Evolutionary conservation across 2,888 invertebrate genomes (phyloP).

Genomic region (Sipunculus nudus): DNA sequence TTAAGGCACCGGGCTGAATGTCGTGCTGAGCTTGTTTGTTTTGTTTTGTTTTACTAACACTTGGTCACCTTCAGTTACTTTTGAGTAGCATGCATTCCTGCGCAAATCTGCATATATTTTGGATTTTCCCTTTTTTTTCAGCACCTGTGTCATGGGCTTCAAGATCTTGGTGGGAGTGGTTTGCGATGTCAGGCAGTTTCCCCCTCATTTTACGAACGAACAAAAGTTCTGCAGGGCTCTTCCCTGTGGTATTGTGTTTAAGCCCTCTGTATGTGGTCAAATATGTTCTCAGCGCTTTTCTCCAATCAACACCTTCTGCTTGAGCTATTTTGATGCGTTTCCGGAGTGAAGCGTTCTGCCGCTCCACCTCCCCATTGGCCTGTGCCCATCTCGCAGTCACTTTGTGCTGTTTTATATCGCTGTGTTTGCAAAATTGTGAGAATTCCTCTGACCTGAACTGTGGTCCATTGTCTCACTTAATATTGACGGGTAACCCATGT

Average conservation of each 20-base stretch:
- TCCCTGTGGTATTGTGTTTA: conserved; percentile 4
- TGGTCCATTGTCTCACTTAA: neutral
- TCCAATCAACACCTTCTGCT: conserved; percentile 2
- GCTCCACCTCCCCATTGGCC: conserved; percentile 16
- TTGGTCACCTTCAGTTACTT: neutral
- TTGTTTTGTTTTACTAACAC: neutral
- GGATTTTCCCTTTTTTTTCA: neutral
- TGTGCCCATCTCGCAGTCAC: conserved; percentile 12
- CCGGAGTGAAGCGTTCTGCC: conserved; percentile 5
- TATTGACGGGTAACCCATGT: too few species aligned
- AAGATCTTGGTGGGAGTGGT: too few species aligned
- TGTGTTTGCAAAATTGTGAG: too few species aligned
- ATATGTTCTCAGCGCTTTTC: conserved; percentile 6
- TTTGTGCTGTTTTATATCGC: neutral
- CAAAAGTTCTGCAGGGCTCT: too few species aligned
- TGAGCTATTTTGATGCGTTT: conserved; percentile 11
- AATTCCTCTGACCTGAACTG: conserved; percentile 1
- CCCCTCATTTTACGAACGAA: too few species aligned
- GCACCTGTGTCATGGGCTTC: too few species aligned
- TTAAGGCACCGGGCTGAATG: too few species aligned
- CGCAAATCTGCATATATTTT: neutral
- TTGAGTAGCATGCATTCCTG: neutral
- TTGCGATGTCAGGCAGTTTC: too few species aligned
- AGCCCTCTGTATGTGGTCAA: conserved; percentile 3
- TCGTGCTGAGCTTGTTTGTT: neutral